Conservation (phyloP, 2,888 invertebrate genomes). For the Polymixis lichenea region DNA sequence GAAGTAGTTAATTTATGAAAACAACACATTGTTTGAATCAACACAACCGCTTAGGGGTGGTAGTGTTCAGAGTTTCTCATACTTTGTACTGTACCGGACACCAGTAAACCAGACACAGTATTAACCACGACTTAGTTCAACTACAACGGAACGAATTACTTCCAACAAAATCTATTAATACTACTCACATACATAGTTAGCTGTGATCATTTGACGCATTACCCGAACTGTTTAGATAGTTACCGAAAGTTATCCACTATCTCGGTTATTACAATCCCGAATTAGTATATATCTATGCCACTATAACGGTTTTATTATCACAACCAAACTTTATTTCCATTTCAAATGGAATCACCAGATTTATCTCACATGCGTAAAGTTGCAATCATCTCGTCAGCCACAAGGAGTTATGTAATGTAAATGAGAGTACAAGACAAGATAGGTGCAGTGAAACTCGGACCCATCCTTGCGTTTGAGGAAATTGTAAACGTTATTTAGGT, state of each 20-base stretch:
- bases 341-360: background rate
- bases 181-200: constrained; percentile 37
- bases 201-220: constrained; percentile 67
- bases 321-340: background rate
- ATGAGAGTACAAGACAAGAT: no score
- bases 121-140: background rate
- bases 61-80: background rate
- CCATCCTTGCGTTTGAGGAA: no score
- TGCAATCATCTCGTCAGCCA: no score
- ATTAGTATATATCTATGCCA: background rate
- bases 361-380: background rate
- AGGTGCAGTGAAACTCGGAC: no score
- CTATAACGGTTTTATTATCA: background rate
- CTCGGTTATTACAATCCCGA: background rate
- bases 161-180: constrained; percentile 24
- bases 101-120: background rate
- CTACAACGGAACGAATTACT: background rate
- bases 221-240: constrained; percentile 14
- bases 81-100: background rate
- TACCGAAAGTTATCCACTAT: background rate
- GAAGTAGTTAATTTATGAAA: background rate
- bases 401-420: no score
- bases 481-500: no score
- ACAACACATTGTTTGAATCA: background rate
- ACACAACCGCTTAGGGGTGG: background rate